phyloP scores from a whole-genome alignment of 2,888 invertebrate species.

The Ennomos quercinarius region DNA sequence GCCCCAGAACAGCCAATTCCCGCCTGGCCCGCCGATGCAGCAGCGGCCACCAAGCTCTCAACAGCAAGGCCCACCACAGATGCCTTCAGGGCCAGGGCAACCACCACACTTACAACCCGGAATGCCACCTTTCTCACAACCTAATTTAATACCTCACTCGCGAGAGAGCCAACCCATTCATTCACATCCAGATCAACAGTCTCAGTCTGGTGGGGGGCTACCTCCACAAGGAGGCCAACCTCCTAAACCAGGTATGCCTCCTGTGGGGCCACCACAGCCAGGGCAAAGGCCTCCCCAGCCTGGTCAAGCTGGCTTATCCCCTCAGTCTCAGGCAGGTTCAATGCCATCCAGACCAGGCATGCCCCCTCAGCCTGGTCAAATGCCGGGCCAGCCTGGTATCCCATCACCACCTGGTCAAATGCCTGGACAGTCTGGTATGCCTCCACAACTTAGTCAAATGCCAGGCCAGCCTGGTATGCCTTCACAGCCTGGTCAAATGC shows the following conservation, averaged over 20 bases:
- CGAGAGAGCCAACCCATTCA: background rate
- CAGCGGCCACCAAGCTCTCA: constrained; percentile 56
- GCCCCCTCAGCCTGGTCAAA: constrained; percentile 32
- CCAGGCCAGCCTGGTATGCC: constrained; percentile 42
- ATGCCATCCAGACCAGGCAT: background rate
- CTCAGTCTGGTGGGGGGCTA: constrained; percentile 31
- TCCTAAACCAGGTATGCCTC: constrained; percentile 34
- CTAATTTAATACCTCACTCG: constrained; percentile 40
- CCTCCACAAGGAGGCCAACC: constrained; percentile 39
- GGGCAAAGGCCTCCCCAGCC: constrained; percentile 43
- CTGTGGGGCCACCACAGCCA: constrained; percentile 39
- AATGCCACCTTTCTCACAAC: constrained; percentile 24
- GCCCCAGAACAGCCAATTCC: constrained; percentile 41
- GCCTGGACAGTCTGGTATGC: constrained; percentile 32
- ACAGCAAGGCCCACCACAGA: constrained; percentile 35
- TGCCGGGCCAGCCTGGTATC: constrained; percentile 45
- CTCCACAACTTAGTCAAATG: constrained; percentile 38
- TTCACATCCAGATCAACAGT: constrained; percentile 48
- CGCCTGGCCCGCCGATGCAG: constrained; percentile 51
- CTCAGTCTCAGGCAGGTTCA: constrained; percentile 38
- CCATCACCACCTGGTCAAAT: constrained; percentile 42
- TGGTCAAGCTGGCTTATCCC: constrained; percentile 42
- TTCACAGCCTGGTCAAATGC: constrained; percentile 29
- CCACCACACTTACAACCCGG: constrained; percentile 12
- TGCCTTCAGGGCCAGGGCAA: constrained; percentile 15